A percentile compares a stretch with the other conserved stretches of the same genome.
These are phyloP conservation scores for Phaethon lepturus DNA, from an alignment of 2,113 vertebrate species.

Conservation along the genomic window DNA sequence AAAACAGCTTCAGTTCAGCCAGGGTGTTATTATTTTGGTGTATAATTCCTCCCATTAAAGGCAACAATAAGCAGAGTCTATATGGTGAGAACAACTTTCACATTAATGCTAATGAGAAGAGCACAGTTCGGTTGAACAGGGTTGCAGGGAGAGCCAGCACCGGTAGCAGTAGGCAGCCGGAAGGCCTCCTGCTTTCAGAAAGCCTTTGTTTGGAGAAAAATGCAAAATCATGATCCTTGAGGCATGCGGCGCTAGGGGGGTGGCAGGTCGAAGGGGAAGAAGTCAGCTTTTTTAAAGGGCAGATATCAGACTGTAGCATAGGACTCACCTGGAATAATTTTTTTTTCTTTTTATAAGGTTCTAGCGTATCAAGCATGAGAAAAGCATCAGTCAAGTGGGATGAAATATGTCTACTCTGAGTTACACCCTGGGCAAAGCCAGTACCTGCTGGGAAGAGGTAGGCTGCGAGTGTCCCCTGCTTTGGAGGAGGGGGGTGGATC, in stretches of 20 bases:
- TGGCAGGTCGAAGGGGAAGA: neutral
- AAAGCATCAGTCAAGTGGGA: neutral
- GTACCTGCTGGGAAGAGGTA: neutral
- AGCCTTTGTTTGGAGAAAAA: neutral
- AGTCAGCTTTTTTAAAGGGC: neutral
- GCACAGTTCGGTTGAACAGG: neutral
- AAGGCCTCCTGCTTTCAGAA: neutral
- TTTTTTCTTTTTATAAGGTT: neutral
- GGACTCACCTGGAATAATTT: neutral
- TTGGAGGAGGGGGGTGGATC: neutral
- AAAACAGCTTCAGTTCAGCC: neutral
- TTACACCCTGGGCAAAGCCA: neutral
- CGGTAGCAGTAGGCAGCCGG: neutral
- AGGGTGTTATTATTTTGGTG: neutral
- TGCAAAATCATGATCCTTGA: neutral
- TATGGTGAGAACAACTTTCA: neutral
- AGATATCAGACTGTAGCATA: neutral
- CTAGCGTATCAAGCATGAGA: neutral
- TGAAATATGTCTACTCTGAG: neutral
- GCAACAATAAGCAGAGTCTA: neutral
- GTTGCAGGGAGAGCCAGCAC: neutral
- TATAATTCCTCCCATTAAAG: neutral
- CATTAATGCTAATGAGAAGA: neutral
- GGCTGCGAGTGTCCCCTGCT: neutral
- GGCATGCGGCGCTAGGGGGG: fast-evolving